Conservation (phyloP, 2,113 vertebrate species). For the Heliornis fulica region DNA sequence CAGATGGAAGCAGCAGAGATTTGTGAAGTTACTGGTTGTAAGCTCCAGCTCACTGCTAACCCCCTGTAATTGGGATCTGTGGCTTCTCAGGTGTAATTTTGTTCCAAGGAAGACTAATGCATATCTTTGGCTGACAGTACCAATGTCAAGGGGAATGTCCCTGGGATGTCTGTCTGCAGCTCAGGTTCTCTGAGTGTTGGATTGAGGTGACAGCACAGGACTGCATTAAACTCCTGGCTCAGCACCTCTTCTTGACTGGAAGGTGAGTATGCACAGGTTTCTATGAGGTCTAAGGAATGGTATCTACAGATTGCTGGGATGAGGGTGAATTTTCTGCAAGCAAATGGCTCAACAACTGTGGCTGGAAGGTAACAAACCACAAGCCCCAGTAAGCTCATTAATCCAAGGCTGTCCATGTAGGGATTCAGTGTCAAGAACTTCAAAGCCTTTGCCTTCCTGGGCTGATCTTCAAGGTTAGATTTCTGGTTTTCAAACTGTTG, state of each 20-base stretch:
- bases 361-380: neutral
- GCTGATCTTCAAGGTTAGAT: neutral
- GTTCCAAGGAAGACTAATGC: neutral
- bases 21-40: neutral
- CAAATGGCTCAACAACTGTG: neutral
- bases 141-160: neutral
- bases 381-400: neutral
- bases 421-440: neutral
- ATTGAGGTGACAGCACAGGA: neutral
- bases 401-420: neutral
- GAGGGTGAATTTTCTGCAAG: neutral
- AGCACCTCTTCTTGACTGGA: neutral
- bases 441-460: neutral
- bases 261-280: neutral
- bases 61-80: fast-evolving
- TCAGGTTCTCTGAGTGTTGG: neutral
- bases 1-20: fast-evolving
- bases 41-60: neutral
- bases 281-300: neutral
- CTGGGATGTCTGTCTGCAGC: neutral
- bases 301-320: neutral
- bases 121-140: neutral
- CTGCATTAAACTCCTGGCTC: neutral
- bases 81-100: neutral
- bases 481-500: neutral